Evolutionary conservation across 2,888 invertebrate species (phyloP).

Genomic region (Sepiola atlantica): DNA sequence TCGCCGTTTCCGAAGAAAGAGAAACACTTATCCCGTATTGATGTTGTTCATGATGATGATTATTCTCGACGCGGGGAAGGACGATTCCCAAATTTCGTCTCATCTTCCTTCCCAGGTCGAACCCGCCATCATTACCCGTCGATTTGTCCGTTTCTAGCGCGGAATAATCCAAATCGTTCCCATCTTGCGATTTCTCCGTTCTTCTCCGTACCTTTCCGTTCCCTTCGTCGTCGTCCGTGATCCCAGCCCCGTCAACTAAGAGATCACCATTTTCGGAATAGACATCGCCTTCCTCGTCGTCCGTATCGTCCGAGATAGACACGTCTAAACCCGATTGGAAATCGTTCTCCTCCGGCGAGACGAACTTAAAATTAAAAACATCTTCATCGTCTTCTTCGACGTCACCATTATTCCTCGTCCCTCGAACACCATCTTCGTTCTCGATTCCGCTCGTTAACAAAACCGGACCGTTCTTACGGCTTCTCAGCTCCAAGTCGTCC

Average conservation of each 20-base stretch:
- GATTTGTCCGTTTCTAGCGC: not conserved
- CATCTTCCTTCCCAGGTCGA: not conserved
- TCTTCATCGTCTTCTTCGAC: not conserved
- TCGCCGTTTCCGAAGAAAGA: not conserved
- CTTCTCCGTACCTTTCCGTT: not conserved
- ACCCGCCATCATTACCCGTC: not conserved
- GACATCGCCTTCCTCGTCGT: not conserved
- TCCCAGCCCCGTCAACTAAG: not conserved
- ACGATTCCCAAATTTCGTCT: not conserved
- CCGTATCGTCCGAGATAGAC: slow-evolving; percentile 40
- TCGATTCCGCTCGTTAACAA: not conserved
- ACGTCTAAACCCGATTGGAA: slow-evolving; percentile 13
- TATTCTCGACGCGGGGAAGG: not conserved
- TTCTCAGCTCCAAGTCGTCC: not conserved
- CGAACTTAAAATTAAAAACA: not conserved
- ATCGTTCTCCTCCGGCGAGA: not conserved
- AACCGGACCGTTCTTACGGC: not conserved
- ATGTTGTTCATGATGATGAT: too few relatives aligned
- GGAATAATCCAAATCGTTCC: not conserved
- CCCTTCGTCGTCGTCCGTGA: not conserved
- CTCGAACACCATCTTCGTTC: not conserved
- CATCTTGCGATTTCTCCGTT: not conserved
- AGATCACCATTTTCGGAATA: not conserved
- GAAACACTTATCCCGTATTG: not conserved
- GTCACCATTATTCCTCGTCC: not conserved